Conservation (phyloP, 2,888 invertebrate species). For the Eupithecia insigniata region DNA sequence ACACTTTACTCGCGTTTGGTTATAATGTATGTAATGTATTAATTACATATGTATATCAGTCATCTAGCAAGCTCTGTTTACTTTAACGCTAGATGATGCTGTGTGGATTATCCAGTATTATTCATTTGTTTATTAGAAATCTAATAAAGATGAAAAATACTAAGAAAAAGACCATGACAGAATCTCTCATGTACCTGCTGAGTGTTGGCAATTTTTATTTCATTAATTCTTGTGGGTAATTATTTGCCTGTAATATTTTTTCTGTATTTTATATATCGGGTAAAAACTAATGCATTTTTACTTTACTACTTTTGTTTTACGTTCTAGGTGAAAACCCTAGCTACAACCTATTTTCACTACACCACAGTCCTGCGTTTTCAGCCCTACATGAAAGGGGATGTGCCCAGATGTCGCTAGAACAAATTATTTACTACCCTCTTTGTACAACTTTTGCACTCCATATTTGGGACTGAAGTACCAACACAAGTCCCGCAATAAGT, state of each 20-base stretch:
- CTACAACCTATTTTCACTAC: constrained; percentile 17
- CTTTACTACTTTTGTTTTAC: not conserved
- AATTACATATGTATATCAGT: not conserved
- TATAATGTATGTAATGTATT: not conserved
- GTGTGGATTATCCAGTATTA: not conserved
- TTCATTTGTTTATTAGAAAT: not conserved
- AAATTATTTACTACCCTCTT: constrained; percentile 81
- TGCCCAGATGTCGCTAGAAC: constrained; percentile 77
- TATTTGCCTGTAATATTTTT: not conserved
- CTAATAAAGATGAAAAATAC: not conserved
- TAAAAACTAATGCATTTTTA: not conserved
- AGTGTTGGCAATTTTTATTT: not conserved
- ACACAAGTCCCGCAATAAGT: constrained; percentile 16
- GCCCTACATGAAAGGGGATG: constrained; percentile 77
- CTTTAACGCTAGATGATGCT: not conserved
- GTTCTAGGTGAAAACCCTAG: not conserved
- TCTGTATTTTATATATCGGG: not conserved
- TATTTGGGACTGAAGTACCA: constrained; percentile 49
- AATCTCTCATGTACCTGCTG: not conserved
- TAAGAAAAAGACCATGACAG: not conserved
- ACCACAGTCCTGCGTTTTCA: constrained; percentile 56
- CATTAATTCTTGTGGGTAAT: not conserved
- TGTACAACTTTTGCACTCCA: constrained; percentile 64
- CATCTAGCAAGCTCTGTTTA: not conserved
- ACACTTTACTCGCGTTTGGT: not conserved